These are phyloP conservation scores for Baryphthengus martii DNA, from an alignment of 2,113 vertebrate genomes.

Conservation along the genomic window DNA sequence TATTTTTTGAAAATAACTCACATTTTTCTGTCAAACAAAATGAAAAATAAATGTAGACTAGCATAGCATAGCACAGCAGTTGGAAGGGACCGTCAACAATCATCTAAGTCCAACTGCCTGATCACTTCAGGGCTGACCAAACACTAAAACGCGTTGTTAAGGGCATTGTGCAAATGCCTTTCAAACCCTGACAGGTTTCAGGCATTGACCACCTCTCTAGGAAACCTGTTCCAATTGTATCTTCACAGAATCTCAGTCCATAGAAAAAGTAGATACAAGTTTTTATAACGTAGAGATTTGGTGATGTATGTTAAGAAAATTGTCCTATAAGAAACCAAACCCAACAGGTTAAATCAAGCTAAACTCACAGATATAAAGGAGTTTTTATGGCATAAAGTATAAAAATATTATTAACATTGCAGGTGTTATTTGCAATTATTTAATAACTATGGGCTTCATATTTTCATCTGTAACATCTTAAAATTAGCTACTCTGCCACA, in stretches of 20 bases:
- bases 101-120: not conserved
- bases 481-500: not conserved
- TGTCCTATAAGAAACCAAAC: not conserved
- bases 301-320: not conserved
- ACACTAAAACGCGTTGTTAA: not conserved
- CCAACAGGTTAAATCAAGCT: not conserved
- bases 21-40: not conserved
- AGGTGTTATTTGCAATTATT: not conserved
- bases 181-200: not conserved
- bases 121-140: not conserved
- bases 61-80: not conserved
- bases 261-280: not conserved
- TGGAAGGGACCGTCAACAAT: not conserved
- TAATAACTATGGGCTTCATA: not conserved
- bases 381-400: not conserved
- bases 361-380: not conserved
- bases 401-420: not conserved
- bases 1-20: not conserved
- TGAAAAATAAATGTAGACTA: not conserved
- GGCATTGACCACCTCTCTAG: not conserved
- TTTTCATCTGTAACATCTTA: not conserved
- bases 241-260: not conserved
- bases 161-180: not conserved
- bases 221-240: not conserved
- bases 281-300: not conserved